A percentile compares a stretch with the other conserved stretches of the same genome.
Conservation (phyloP, 2,113 vertebrate genomes). For the Xenopus laevis region DNA sequence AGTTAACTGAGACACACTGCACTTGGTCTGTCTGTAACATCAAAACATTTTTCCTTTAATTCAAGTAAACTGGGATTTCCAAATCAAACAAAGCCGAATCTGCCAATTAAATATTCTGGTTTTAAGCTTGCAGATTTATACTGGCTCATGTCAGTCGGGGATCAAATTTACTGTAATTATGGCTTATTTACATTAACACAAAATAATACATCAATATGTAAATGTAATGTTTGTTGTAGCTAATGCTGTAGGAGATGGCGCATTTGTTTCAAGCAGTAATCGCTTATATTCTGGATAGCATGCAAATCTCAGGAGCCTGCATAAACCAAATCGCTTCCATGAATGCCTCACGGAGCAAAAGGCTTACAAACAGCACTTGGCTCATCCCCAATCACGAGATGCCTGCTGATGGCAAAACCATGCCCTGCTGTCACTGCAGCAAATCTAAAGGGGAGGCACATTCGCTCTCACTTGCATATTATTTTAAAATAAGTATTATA, state of each 20-base stretch:
- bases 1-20: background rate
- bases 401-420: no score
- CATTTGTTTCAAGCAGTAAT: conserved; percentile 79
- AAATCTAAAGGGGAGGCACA: no score
- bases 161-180: conserved; percentile 99
- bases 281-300: conserved; percentile 72
- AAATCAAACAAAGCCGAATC: conserved; percentile 52
- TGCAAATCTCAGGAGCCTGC: conserved; percentile 66
- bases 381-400: conserved; percentile 39
- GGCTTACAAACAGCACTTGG: conserved; percentile 67
- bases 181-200: conserved; percentile 99
- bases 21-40: background rate
- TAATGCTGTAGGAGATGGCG: conserved; percentile 83
- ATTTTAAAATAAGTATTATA: no score
- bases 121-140: conserved; percentile 94
- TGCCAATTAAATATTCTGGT: conserved; percentile 92
- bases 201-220: conserved; percentile 99
- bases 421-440: no score
- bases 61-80: conserved; percentile 13
- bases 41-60: conserved; percentile 10
- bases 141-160: conserved; percentile 97
- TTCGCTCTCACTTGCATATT: no score
- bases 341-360: conserved; percentile 64
- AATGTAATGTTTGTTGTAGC: conserved; percentile 99
- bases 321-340: conserved; percentile 4